Base-by-base conservation (phyloP, 1,140 invertebrate species). In the Trichonephila clavata region DNA sequence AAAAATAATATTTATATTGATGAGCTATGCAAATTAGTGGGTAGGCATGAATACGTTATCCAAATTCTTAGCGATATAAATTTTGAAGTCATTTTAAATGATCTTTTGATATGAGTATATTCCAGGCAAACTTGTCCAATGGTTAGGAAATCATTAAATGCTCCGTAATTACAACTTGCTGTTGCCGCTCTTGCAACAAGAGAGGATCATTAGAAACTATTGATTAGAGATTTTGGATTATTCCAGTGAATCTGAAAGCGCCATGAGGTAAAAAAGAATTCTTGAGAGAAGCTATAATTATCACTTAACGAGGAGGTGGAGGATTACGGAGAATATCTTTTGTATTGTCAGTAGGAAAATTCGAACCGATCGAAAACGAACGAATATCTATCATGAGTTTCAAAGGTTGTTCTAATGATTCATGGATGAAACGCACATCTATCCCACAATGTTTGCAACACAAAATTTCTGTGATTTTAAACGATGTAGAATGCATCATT, bases 151-250 rank as follows among this genome's bases (percentile, higher is more conserved):
- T 86, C 84, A 86, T 86, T 86, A 61, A 60, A 86, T 24, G 18
- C 27, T 18, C 60, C 27, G 84, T 86, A 86, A 86, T 86, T 86
- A 86, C 84, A 86, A 86, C 84, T 86, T 86, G 60, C 84, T 65
- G 84, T 63, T 86, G 57, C 84, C 84, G 27, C 84, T 63, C 84
- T 63, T 86, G 24, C 84, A 86, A 63, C 59, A 86, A 86, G 84
- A 86, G n/a, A 63, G 57, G 57, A 86, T 86, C 84, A 86, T 86
- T 86, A 86, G 84, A 86, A 86, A 61, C 59, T 86, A 86, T 86
- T 86, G 84, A 86, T 86, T 63, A 61, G 57, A 86, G 84, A 86
- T 61, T 86, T 86, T 27, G 59, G 60, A 86, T 86, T 86, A 86
- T 86, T 86, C 59, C 60, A 20, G 27, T 86, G 84, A 8, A 86